Evolutionary conservation across 2,888 invertebrate species (phyloP).

Genomic region (Leptinotarsa haldemani): DNA sequence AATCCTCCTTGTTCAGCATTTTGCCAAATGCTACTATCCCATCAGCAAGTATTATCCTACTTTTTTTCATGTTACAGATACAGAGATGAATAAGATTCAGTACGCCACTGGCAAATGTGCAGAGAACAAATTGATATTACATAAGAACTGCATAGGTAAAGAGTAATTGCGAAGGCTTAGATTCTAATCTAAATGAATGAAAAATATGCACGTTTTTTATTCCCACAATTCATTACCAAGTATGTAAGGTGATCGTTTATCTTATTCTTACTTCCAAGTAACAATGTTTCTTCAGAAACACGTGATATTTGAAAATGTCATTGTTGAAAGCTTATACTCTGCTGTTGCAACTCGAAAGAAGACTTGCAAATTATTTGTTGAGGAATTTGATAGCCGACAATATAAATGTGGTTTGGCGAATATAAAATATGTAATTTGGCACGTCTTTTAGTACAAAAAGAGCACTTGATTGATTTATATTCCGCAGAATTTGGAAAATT

Average conservation of each 20-base stretch:
- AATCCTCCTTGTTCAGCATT: too few relatives aligned
- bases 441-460: too few relatives aligned
- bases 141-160: neutral
- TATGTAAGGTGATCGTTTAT: slow-evolving; percentile 9
- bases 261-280: neutral
- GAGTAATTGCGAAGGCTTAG: slow-evolving; percentile 2
- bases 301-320: slow-evolving; percentile 9
- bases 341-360: neutral
- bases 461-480: too few relatives aligned
- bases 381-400: neutral
- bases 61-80: neutral
- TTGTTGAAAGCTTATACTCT: neutral
- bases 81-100: neutral
- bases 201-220: slow-evolving; percentile 7
- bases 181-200: slow-evolving; percentile 3
- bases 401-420: too few relatives aligned
- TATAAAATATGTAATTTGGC: too few relatives aligned
- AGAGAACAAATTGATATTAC: slow-evolving; percentile 1
- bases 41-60: too few relatives aligned
- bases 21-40: too few relatives aligned
- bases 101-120: neutral
- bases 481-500: too few relatives aligned
- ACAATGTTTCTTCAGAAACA: neutral
- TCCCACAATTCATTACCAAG: neutral
- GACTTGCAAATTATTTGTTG: neutral